phyloP scores from a whole-genome alignment of 2,797 vertebrate genomes.

The Spinibarbus caldwelli region DNA sequence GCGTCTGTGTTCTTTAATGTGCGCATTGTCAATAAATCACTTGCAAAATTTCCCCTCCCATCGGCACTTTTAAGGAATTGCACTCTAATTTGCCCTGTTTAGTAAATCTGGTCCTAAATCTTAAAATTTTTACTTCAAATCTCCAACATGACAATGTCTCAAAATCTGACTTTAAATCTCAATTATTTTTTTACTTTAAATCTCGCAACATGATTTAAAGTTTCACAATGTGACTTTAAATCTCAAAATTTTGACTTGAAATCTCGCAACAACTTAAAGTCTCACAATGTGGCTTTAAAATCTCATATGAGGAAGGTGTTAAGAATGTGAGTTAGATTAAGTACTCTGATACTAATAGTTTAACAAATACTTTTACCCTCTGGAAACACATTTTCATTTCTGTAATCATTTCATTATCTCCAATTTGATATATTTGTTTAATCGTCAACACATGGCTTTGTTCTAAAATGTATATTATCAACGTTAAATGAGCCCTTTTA shows the following conservation, averaged over 20 bases:
- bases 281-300: background rate
- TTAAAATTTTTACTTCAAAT: no score
- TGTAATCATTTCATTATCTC: background rate
- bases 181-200: no score
- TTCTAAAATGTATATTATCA: constrained; percentile 24
- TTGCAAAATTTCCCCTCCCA: no score
- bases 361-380: background rate
- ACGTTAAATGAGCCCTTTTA: constrained; percentile 34
- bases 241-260: background rate
- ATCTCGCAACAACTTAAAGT: background rate
- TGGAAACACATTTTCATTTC: background rate
- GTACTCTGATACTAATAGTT: background rate
- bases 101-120: no score
- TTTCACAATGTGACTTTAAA: background rate
- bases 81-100: no score
- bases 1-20: no score
- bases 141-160: no score
- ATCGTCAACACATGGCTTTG: background rate
- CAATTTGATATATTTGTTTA: constrained; percentile 8
- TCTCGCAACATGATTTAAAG: background rate
- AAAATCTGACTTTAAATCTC: no score
- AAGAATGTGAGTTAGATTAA: background rate
- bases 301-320: background rate
- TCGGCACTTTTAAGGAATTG: no score
- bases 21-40: no score